Base-by-base conservation (phyloP, 2,888 invertebrate species). In the Parthenolecanium corni region DNA sequence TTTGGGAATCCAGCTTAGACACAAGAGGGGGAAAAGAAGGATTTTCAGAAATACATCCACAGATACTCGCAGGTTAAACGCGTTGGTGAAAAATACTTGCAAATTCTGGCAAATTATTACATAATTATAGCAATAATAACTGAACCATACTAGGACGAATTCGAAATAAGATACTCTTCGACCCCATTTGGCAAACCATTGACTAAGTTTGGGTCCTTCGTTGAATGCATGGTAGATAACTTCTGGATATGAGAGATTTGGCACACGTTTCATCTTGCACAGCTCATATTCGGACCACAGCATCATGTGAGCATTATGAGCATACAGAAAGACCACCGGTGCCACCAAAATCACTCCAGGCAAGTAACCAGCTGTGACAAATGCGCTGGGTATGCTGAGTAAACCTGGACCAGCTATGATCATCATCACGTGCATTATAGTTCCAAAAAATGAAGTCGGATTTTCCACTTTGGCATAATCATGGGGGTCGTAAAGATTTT, bases 1-100 rank as follows among this genome's bases (percentile, higher is more conserved):
- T 71, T 90, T 89, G 62, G 85, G 78, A 66, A 89, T 82, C 79
- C 84, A 89, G 74, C 88, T 88, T 69, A 90, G 84, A 3, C 86
- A 74, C 56, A 90, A 80, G 69, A 90, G 76, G 4, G 73, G 73
- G 5, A 73, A 11, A 1, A 72, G 65, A 18, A 72, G 52, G 5
- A 31, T 4, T 9, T 6, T 4, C 69, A 69, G 68, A 64, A 66
- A 68, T 18, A 67, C 40, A 12, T 68, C 64, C 1, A 57, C 21
- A 16, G 56, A 20, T 6, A 68, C 64, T 49, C 67, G 20, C 21
- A 14, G 5, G 11, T 11, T 5, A 11, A 20, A 49, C 21, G 11
- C 11, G 23, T 14, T 11, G 23, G 1, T 20, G 21, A 38, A 51
- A 36, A 61, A 11, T 4, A 21, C 23, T 3, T 58, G 58, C 20